These are phyloP conservation scores for Denticeps clupeoides DNA, from an alignment of 2,797 vertebrate genomes.

Conservation along the genomic window DNA sequence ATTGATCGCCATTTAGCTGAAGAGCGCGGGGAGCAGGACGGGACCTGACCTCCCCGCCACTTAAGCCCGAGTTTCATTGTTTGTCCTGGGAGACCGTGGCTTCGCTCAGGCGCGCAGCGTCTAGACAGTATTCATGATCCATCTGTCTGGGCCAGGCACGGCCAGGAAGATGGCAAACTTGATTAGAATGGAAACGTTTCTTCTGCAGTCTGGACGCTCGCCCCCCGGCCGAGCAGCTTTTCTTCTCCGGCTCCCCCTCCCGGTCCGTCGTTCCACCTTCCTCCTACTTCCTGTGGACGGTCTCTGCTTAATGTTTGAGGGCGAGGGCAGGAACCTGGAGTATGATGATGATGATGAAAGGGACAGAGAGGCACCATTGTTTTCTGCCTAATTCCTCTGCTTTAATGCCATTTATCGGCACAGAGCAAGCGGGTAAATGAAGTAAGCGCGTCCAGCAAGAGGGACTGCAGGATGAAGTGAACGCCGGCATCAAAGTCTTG, in stretches of 20 bases:
- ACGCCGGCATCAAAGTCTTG: too few species aligned
- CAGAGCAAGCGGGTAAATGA: too few species aligned
- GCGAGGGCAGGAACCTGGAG: too few species aligned
- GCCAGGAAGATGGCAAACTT: slow-evolving; percentile 74
- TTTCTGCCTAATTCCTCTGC: too few species aligned
- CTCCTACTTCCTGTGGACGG: neutral
- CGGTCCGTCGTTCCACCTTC: slow-evolving; percentile 28
- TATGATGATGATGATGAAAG: too few species aligned
- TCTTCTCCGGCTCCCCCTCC: slow-evolving; percentile 49
- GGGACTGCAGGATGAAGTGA: neutral
- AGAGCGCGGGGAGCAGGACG: slow-evolving; percentile 39
- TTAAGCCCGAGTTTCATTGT: slow-evolving; percentile 55
- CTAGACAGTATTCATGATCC: slow-evolving; percentile 98
- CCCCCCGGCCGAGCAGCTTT: too few species aligned
- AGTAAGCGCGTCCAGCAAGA: too few species aligned
- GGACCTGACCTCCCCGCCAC: slow-evolving; percentile 57
- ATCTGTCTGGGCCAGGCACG: slow-evolving; percentile 81
- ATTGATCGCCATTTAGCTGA: slow-evolving; percentile 39
- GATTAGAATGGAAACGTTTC: slow-evolving; percentile 75
- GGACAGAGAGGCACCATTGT: too few species aligned
- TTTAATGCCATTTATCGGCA: too few species aligned
- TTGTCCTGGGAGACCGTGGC: slow-evolving; percentile 66
- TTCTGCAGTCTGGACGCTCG: too few species aligned
- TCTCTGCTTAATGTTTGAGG: too few species aligned
- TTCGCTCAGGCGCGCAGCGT: slow-evolving; percentile 71